Evolutionary conservation across 1,140 invertebrate genomes (phyloP).

Genomic region (Trissolcus basalis): DNA sequence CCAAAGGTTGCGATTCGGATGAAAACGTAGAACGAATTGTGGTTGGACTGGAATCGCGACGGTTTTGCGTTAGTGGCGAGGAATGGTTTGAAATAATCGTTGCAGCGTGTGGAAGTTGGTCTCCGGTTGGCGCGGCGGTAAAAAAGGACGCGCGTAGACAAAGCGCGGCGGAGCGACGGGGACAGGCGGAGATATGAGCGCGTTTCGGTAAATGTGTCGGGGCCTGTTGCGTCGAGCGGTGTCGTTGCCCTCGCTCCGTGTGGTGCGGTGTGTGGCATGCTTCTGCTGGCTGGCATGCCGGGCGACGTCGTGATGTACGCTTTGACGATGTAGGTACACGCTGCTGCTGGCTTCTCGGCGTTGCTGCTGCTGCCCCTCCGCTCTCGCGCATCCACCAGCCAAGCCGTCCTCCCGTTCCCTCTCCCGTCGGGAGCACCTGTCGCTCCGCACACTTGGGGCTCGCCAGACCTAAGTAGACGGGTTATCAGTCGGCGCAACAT

Average conservation of each 20-base stretch:
- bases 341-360: constrained; percentile 47
- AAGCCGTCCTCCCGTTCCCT: constrained; percentile 68
- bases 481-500: constrained; percentile 75
- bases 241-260: constrained; percentile 45
- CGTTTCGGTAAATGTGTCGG: constrained; percentile 71
- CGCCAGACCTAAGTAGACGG: constrained; percentile 72
- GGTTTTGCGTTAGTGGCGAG: too few relatives aligned
- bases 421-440: constrained; percentile 71
- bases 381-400: constrained; percentile 26
- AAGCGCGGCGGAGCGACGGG: constrained; percentile 37
- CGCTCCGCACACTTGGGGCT: constrained; percentile 67
- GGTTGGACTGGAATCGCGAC: too few relatives aligned
- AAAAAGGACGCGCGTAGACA: constrained; percentile 43
- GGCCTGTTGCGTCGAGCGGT: constrained; percentile 55
- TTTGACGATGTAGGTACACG: constrained; percentile 58
- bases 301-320: constrained; percentile 37
- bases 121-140: constrained; percentile 14
- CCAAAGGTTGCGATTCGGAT: too few relatives aligned
- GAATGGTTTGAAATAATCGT: constrained; percentile 11
- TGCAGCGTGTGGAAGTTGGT: constrained; percentile 6
- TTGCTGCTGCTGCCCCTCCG: constrained; percentile 63
- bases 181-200: constrained; percentile 47
- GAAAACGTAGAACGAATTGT: too few relatives aligned
- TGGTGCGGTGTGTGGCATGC: constrained; percentile 14
- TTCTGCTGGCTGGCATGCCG: constrained; percentile 28